Base-by-base conservation (phyloP, 2,113 vertebrate genomes). In the Anarrhichthys ocellatus region DNA sequence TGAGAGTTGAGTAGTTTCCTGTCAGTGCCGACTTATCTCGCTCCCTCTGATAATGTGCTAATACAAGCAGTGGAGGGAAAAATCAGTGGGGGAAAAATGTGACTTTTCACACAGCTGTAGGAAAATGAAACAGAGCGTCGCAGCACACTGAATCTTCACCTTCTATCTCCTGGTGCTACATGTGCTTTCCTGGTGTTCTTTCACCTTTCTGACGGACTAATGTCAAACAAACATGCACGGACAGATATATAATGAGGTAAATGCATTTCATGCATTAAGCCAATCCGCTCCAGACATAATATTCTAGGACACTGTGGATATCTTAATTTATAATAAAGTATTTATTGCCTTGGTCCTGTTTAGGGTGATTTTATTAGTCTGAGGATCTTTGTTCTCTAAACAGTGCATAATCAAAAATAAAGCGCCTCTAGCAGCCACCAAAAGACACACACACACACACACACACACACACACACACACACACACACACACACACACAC, bases 81-180 rank as follows among this genome's bases (percentile, higher is more conserved):
- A 38, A 65, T 40, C 61, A 44, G 66, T 18, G 78, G 46, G 10
- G 13, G 32, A n/a, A 67, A 87, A 72, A 89, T 91, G 93, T 88
- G 87, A 92, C 79, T 85, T 87, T 82, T 92, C 88, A 78, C 89
- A 84, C 85, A 81, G 77, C 81, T 81, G 87, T 18, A 44, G 76
- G 66, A 79, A 34, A 56, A 18, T 59, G 59, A 82, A 74, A 54
- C 17, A 24, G 1, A n/a, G 2, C 48, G 73, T 44, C 17, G 65
- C n/a, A 80, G 69, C 50, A 46, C 32, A 71, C 14, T 40, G 74
- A 86, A 65, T 86, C 58, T 42, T 54, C 56, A 73, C 72, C 34
- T 76, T 68, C 56, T 10, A 4, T 17, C 9, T 84, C 22, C 22
- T 62, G 46, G 29, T 73, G 64, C 62, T 83, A 29, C 63, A 75